Conservation (phyloP, 2,797 vertebrate species). For the Microctenopoma lineatum region DNA sequence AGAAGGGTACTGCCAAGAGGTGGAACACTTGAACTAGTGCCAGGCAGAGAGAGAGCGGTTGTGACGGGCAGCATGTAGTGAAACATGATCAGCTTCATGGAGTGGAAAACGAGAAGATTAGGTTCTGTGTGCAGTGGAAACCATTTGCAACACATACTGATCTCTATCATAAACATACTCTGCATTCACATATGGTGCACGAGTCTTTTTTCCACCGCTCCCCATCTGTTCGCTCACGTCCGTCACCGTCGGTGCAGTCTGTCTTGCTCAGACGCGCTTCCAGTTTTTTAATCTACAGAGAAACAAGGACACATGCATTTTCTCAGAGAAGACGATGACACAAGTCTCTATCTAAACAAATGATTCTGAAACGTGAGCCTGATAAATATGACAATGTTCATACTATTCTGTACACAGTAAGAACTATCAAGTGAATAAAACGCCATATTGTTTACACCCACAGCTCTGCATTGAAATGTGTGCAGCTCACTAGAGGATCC, state of each 20-base stretch:
- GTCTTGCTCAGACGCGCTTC: slow-evolving; percentile 91
- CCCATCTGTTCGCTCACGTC: slow-evolving; percentile 83
- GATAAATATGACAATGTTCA: background rate
- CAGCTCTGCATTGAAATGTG: background rate
- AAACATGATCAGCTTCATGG: background rate
- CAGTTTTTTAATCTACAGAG: slow-evolving; percentile 93
- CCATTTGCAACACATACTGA: background rate
- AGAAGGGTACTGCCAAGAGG: slow-evolving; percentile 8
- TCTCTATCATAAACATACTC: slow-evolving; percentile 80
- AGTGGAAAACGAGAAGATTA: background rate
- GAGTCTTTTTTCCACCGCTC: slow-evolving; percentile 90
- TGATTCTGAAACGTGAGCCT: background rate
- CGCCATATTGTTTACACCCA: background rate
- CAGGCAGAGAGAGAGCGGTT: slow-evolving; percentile 21
- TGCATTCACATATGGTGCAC: slow-evolving; percentile 93
- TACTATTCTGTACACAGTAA: background rate
- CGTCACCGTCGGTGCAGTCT: slow-evolving; percentile 89
- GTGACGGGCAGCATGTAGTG: background rate
- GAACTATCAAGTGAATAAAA: background rate
- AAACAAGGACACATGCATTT: background rate
- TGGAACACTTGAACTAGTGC: background rate
- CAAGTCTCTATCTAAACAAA: background rate
- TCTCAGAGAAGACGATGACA: background rate
- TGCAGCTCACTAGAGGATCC: slow-evolving; percentile 24
- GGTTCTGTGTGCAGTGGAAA: background rate